These are phyloP conservation scores for Mixornis gularis DNA, from an alignment of 2,113 vertebrate species.

Conservation along the genomic window DNA sequence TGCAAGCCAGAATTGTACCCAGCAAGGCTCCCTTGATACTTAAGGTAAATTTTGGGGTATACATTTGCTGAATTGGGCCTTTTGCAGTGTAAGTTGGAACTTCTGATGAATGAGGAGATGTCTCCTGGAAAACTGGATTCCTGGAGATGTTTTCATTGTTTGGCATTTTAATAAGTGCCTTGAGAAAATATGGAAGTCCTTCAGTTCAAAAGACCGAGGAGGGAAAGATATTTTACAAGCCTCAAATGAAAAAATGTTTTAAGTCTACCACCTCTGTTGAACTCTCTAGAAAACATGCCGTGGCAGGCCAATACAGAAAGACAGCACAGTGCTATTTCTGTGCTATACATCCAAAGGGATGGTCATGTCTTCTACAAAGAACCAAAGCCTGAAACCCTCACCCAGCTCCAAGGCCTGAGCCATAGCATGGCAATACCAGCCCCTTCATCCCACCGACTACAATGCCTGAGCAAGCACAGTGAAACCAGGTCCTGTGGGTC, in stretches of 20 bases:
- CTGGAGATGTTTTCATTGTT: background rate
- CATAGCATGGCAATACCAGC: accelerated
- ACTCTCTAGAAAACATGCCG: accelerated
- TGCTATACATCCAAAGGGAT: background rate
- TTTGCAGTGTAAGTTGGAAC: background rate
- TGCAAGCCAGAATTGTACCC: background rate
- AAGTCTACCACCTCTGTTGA: background rate
- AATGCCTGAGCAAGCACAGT: background rate
- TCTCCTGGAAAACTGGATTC: background rate
- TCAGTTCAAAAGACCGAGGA: background rate
- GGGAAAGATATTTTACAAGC: background rate
- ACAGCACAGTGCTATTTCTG: background rate
- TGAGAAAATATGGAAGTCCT: background rate
- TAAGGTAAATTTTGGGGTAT: background rate
- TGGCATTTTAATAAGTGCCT: background rate
- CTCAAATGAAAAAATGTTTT: background rate
- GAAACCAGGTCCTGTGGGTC: background rate
- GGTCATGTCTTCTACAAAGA: background rate
- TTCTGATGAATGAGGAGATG: background rate
- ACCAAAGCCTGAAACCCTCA: background rate
- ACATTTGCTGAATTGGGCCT: background rate
- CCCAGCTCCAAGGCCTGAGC: background rate
- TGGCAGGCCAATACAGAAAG: background rate
- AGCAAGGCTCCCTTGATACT: background rate
- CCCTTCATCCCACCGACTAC: accelerated